Conservation (phyloP, 1,140 invertebrate genomes). For the Asbolus verrucosus region DNA sequence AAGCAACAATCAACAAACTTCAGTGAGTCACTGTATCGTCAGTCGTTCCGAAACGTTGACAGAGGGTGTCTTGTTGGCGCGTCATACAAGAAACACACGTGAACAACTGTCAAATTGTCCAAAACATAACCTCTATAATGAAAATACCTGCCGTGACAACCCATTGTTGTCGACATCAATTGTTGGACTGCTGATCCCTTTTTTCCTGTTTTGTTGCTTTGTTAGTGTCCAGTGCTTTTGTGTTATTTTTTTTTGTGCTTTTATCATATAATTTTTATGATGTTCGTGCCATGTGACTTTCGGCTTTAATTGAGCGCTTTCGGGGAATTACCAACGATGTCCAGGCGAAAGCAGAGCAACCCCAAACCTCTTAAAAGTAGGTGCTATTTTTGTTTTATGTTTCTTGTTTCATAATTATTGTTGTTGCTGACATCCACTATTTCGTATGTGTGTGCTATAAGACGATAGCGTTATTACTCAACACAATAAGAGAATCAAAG, state of each 20-base stretch:
- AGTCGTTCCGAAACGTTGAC: conserved; percentile 39
- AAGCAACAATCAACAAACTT: conserved; percentile 48
- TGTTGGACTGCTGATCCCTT: conserved; percentile 17
- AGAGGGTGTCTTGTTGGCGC: conserved; percentile 20
- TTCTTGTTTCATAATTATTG: conserved; percentile 31
- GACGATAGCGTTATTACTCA: conserved; percentile 34
- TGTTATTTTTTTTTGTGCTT: conserved; percentile 43
- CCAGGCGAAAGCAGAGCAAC: conserved; percentile 74
- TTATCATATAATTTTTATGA: conserved; percentile 37
- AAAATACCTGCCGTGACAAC: conserved; percentile 4
- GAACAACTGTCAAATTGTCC: conserved; percentile 36
- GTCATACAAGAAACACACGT: conserved; percentile 25
- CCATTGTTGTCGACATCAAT: not conserved
- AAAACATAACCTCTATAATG: conserved; percentile 37
- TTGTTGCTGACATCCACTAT: conserved; percentile 36
- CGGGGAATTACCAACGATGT: conserved; percentile 64
- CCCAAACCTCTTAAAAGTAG: conserved; percentile 74
- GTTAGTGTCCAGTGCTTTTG: conserved; percentile 45
- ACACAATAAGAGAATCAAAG: conserved; percentile 34
- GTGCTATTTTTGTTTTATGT: conserved; percentile 55
- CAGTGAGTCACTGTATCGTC: conserved; percentile 40
- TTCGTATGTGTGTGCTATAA: conserved; percentile 29
- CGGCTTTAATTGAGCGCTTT: conserved; percentile 35
- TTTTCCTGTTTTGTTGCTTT: conserved; percentile 36
- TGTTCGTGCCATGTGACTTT: conserved; percentile 58